These are phyloP conservation scores for Toxonevra muliebris DNA, from an alignment of 2,888 invertebrate genomes.

Conservation along the genomic window DNA sequence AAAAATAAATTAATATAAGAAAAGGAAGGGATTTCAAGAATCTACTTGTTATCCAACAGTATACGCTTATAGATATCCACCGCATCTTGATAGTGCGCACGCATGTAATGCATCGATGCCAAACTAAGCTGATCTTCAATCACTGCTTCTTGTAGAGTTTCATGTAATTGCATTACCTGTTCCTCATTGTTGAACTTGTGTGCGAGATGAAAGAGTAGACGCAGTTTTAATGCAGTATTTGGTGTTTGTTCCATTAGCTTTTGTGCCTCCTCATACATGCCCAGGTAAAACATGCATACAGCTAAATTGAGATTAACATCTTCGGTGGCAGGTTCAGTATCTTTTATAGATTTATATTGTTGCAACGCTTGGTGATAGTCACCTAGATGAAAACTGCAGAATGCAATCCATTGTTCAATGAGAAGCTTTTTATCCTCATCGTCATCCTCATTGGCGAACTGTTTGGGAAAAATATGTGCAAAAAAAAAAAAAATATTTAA, in stretches of 20 bases:
- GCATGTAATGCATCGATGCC: slow-evolving; percentile 94
- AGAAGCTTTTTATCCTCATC: slow-evolving; percentile 55
- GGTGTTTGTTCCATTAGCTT: slow-evolving; percentile 73
- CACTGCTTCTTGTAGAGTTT: slow-evolving; percentile 83
- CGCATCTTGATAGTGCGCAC: slow-evolving; percentile 98
- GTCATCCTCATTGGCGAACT: slow-evolving; percentile 51
- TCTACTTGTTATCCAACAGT: slow-evolving; percentile 87
- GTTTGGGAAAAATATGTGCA: not conserved
- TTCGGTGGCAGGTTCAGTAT: slow-evolving; percentile 68
- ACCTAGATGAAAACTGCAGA: slow-evolving; percentile 95
- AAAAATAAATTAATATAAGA: slow-evolving; percentile 31
- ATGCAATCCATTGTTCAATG: slow-evolving; percentile 88
- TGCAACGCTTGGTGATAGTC: slow-evolving; percentile 87
- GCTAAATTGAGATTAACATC: slow-evolving; percentile 83
- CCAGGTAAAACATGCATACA: slow-evolving; percentile 94
- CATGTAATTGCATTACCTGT: slow-evolving; percentile 82
- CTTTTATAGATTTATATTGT: slow-evolving; percentile 71
- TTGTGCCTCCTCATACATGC: slow-evolving; percentile 74
- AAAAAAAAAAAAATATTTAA: not conserved
- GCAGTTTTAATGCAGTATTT: slow-evolving; percentile 74
- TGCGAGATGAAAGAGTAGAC: slow-evolving; percentile 90
- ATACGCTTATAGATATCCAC: slow-evolving; percentile 97
- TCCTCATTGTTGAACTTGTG: slow-evolving; percentile 93
- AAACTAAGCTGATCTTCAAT: slow-evolving; percentile 92
- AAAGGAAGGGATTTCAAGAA: not conserved